Evolutionary conservation across 2,113 vertebrate genomes (phyloP).

Genomic region (Toxotes chatareus): DNA sequence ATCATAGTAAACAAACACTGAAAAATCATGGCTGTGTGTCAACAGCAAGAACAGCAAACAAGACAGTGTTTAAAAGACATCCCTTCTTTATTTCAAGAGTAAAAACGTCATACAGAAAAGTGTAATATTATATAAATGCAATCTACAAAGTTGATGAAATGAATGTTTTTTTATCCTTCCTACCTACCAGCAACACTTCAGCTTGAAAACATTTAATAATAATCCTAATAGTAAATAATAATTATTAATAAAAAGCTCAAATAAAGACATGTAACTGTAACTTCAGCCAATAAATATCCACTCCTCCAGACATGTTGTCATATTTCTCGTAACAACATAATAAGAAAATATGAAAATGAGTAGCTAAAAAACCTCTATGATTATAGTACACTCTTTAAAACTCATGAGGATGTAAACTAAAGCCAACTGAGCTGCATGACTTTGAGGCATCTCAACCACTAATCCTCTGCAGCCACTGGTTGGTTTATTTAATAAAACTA

Average conservation of each 20-base stretch:
- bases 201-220: slow-evolving; percentile 55
- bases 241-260: slow-evolving; percentile 36
- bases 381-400: slow-evolving; percentile 57
- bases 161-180: slow-evolving; percentile 30
- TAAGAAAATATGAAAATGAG: slow-evolving; percentile 62
- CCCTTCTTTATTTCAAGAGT: slow-evolving; percentile 80
- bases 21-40: neutral
- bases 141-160: slow-evolving; percentile 72
- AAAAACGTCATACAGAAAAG: slow-evolving; percentile 80
- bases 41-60: slow-evolving; percentile 5
- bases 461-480: slow-evolving; percentile 42
- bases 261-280: slow-evolving; percentile 56
- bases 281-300: slow-evolving; percentile 68
- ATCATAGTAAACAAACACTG: neutral
- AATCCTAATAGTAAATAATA: slow-evolving; percentile 38
- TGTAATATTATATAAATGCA: slow-evolving; percentile 73
- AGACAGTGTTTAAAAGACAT: slow-evolving; percentile 54
- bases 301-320: slow-evolving; percentile 48
- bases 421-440: slow-evolving; percentile 44
- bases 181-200: slow-evolving; percentile 60
- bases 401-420: slow-evolving; percentile 63
- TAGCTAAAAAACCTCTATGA: slow-evolving; percentile 38
- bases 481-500: slow-evolving; percentile 54
- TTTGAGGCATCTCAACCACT: slow-evolving; percentile 45
- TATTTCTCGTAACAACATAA: slow-evolving; percentile 49